Conservation (phyloP, 2,888 invertebrate species). For the Thumatha senex region DNA sequence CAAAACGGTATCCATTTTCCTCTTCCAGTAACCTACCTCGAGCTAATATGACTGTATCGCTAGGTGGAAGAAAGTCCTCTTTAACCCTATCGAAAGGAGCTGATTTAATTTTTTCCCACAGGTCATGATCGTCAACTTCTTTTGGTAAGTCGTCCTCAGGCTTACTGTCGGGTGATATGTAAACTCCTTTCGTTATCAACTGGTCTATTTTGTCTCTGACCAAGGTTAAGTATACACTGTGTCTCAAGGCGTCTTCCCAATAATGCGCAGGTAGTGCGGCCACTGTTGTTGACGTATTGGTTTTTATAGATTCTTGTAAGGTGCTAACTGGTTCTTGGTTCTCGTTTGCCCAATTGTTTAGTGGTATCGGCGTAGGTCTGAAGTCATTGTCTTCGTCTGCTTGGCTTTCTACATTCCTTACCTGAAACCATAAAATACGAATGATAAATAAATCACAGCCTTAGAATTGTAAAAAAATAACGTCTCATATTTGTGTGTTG, state of each 20-base stretch:
- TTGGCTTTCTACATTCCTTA: slow-evolving; percentile 53
- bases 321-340: slow-evolving; percentile 47
- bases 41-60: slow-evolving; percentile 86
- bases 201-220: slow-evolving; percentile 82
- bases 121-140: slow-evolving; percentile 69
- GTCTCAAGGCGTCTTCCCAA: slow-evolving; percentile 88
- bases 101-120: slow-evolving; percentile 76
- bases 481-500: slow-evolving; percentile 46
- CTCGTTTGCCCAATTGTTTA: slow-evolving; percentile 61
- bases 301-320: slow-evolving; percentile 52
- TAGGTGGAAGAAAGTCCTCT: slow-evolving; percentile 78
- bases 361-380: slow-evolving; percentile 72
- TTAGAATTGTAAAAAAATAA: slow-evolving; percentile 45
- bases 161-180: slow-evolving; percentile 51
- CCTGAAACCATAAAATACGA: slow-evolving; percentile 50
- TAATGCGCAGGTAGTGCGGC: slow-evolving; percentile 68
- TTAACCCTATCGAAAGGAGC: slow-evolving; percentile 70
- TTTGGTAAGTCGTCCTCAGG: slow-evolving; percentile 49
- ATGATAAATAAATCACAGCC: slow-evolving; percentile 21
- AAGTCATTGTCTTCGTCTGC: slow-evolving; percentile 60
- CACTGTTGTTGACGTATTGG: slow-evolving; percentile 42
- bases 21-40: slow-evolving; percentile 84
- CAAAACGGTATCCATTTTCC: slow-evolving; percentile 79
- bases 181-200: slow-evolving; percentile 66
- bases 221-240: slow-evolving; percentile 86